phyloP scores from a whole-genome alignment of 2,113 vertebrate species.

The Clupea harengus region DNA sequence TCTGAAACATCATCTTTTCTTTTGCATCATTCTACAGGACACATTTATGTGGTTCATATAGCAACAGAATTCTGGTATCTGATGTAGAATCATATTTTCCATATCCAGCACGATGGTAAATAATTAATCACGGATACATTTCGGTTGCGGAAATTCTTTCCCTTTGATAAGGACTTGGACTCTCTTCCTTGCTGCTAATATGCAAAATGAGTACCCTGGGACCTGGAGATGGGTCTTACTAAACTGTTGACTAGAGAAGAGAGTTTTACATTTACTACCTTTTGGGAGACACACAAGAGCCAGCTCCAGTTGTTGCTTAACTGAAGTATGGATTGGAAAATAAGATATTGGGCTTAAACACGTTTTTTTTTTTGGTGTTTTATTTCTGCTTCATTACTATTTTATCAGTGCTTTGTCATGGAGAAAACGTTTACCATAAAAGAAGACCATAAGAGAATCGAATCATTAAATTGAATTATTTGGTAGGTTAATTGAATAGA shows the following conservation, averaged over 20 bases:
- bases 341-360: background rate
- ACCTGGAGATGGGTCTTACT: background rate
- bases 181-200: background rate
- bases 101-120: background rate
- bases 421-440: background rate
- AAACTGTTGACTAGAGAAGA: background rate
- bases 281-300: background rate
- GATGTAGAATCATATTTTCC: background rate
- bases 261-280: background rate
- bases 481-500: background rate
- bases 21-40: background rate
- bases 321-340: background rate
- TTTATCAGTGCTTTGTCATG: background rate
- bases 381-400: background rate
- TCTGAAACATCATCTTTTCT: background rate
- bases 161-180: background rate
- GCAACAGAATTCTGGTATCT: background rate
- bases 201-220: background rate
- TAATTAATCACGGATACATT: background rate
- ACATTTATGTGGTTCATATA: background rate
- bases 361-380: background rate
- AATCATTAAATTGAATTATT: background rate
- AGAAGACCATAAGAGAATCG: too few relatives aligned
- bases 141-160: background rate
- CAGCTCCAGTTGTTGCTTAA: background rate